Evolutionary conservation across 2,113 vertebrate species (phyloP), one percentile per base, ranked within the genome.

Genomic region (Heterocephalus glaber): DNA sequence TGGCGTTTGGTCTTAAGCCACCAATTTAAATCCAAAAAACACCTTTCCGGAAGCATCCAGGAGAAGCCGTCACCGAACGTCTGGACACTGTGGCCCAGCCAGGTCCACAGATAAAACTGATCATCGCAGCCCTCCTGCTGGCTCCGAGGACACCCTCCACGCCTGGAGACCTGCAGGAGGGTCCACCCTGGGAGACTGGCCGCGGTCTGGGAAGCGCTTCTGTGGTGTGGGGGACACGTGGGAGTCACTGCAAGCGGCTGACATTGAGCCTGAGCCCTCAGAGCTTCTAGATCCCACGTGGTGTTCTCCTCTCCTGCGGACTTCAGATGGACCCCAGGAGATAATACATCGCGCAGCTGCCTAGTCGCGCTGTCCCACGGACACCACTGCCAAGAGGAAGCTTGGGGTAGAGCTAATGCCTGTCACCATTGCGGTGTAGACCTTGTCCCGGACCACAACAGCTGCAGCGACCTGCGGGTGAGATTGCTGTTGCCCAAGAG

Each of bases 31-130:
- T 79, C 24, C 30, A 13, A 19, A 65, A 70, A 54, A 20, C 2
- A 41, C 41, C 66, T 68, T 93, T 49, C 41, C 10, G 70, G 79
- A 95, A 95, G 81, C 72, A 92, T 76, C 52, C 24, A 44, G 56
- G 65, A 74, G 90, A 68, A 97, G 10, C 2, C 79, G 58, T 54
- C 19, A 74, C 38, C 61, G 52, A 70, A 66, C 76, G 80, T 19
- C 44, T 52, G 33, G 58, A 49, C 28, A 87, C 10, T 9, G 22
- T 47, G 52, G 54, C 49, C 35, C 72, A 35, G 44, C 20, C 52
- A 80, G 41, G 54, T 20, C 38, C 33, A 13, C 22, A 22, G 33
- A 33, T 80, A 72, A 90, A 97, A 90, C 79, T 10, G 90, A 35
- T 44, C 24, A 35, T 41, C 30, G 68, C 52, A 44, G 26, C n/a